Conservation (phyloP, 2,888 invertebrate species). For the Oscheius sp. region DNA sequence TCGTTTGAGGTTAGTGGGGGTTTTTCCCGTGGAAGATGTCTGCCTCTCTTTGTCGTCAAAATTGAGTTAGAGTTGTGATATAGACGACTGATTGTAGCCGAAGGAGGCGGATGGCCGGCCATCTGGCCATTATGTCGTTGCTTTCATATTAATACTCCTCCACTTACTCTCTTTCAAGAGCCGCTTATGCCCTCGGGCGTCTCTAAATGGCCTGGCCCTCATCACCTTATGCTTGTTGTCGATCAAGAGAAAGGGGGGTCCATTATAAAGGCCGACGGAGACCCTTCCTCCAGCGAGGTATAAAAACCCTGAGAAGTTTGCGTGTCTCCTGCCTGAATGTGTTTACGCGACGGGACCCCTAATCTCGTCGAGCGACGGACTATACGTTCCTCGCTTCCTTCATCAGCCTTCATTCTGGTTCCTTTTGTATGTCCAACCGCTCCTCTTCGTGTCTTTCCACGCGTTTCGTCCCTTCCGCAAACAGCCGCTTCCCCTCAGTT, state of each 20-base stretch:
- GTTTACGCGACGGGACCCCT: neutral
- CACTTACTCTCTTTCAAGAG: slow-evolving; percentile 17
- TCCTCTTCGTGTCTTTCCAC: slow-evolving; percentile 7
- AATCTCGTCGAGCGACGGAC: neutral
- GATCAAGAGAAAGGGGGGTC: neutral
- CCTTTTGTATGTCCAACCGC: neutral
- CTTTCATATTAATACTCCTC: slow-evolving; percentile 26
- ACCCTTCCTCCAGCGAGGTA: no score
- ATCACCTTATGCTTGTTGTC: neutral
- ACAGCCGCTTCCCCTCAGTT: neutral
- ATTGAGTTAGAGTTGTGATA: slow-evolving; percentile 24
- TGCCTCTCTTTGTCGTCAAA: neutral
- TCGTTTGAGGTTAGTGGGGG: slow-evolving; percentile 13
- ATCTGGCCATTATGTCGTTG: slow-evolving; percentile 25
- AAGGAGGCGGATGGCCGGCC: neutral
- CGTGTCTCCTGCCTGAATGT: neutral
- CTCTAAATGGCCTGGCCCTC: neutral
- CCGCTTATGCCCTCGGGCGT: slow-evolving; percentile 10
- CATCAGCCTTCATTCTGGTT: slow-evolving; percentile 3
- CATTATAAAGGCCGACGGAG: no score
- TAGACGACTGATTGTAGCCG: slow-evolving; percentile 19
- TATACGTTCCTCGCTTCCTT: neutral
- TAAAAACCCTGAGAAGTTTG: neutral
- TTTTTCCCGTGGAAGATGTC: neutral
- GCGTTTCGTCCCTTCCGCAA: slow-evolving; percentile 23